Conservation (phyloP, 2,888 invertebrate species). For the Drosophila imparisetae region DNA sequence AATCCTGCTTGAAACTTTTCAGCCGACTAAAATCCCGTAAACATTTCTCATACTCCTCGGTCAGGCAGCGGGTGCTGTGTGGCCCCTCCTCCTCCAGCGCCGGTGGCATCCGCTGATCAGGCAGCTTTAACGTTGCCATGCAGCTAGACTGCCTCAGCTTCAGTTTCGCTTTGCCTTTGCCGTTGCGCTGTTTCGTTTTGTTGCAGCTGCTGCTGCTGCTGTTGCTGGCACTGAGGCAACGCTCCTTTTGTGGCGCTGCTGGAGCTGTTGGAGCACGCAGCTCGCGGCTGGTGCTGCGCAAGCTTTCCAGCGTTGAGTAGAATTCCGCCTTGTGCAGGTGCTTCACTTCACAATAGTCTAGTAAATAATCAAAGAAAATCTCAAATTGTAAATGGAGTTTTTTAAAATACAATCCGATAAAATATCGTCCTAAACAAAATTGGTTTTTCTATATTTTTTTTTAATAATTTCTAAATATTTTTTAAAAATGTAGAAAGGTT, state of each 20-base stretch:
- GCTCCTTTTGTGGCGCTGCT: conserved; percentile 26
- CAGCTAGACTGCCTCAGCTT: conserved; percentile 10
- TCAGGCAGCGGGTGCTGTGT: conserved; percentile 52
- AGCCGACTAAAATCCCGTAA: conserved; percentile 60
- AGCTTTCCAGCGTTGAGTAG: conserved; percentile 88
- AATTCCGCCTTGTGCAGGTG: conserved; percentile 91
- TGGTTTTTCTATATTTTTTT: background rate
- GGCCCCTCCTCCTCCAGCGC: conserved; percentile 4
- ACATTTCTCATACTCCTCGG: conserved; percentile 69
- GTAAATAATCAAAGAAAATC: background rate
- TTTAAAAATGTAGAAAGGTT: background rate
- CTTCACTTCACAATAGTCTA: conserved; percentile 90
- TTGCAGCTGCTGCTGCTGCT: conserved; percentile 30
- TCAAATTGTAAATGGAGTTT: background rate
- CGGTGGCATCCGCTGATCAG: conserved; percentile 13
- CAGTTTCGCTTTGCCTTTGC: conserved; percentile 41
- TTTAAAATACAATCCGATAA: background rate
- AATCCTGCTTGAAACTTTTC: conserved; percentile 70
- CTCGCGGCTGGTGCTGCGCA: conserved; percentile 80
- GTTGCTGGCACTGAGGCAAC: conserved; percentile 49
- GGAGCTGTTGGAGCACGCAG: conserved; percentile 53
- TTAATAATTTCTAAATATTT: background rate
- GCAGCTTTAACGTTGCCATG: conserved; percentile 35
- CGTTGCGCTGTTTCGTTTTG: conserved; percentile 54
- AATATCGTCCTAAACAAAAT: background rate